A percentile compares a stretch with the other conserved stretches of the same genome.
Evolutionary conservation across 30 jellyfish, hydroid and myxozoan species (phyloP).

Genomic region (Aurelia aurita complex sp. Pacific): DNA sequence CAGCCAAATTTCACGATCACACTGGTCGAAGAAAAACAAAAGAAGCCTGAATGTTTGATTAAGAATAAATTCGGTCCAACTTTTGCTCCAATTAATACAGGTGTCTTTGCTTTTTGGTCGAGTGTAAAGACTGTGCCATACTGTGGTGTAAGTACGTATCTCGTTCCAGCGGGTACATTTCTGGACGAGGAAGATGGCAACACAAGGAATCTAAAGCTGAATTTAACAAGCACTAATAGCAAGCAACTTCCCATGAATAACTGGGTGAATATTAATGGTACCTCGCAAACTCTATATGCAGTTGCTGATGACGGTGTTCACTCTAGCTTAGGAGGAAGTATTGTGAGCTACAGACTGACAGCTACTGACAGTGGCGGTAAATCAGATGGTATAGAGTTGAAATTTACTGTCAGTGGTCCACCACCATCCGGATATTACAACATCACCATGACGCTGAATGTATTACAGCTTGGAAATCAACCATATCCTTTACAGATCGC

Average conservation of each 20-base stretch:
- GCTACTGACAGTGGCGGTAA: conserved; percentile 65
- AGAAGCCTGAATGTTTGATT: conserved; percentile 17
- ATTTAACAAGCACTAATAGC: conserved; percentile 13
- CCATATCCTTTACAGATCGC: conserved; percentile 31
- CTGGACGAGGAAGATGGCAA: conserved; percentile 87
- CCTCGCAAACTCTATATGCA: conserved; percentile 40
- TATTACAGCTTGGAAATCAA: background rate
- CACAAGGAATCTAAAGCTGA: conserved; percentile 66
- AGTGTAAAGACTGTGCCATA: conserved; percentile 19
- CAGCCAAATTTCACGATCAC: conserved; percentile 53
- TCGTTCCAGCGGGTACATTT: conserved; percentile 64
- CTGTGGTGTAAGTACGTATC: conserved; percentile 40
- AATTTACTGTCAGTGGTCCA: conserved; percentile 10
- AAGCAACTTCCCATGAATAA: conserved; percentile 18
- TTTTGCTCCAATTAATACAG: background rate
- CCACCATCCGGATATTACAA: conserved; percentile 54
- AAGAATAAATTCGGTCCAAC: conserved; percentile 62
- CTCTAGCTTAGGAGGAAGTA: background rate
- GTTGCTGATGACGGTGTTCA: conserved; percentile 36
- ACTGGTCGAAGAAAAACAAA: conserved; percentile 31
- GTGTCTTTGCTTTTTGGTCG: background rate
- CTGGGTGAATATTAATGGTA: conserved; percentile 40
- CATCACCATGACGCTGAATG: conserved; percentile 39
- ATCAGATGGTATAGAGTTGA: background rate
- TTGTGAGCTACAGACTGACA: conserved; percentile 2